Conservation (phyloP, 2,797 vertebrate species). For the Ctenochaetus hawaiiensis region DNA sequence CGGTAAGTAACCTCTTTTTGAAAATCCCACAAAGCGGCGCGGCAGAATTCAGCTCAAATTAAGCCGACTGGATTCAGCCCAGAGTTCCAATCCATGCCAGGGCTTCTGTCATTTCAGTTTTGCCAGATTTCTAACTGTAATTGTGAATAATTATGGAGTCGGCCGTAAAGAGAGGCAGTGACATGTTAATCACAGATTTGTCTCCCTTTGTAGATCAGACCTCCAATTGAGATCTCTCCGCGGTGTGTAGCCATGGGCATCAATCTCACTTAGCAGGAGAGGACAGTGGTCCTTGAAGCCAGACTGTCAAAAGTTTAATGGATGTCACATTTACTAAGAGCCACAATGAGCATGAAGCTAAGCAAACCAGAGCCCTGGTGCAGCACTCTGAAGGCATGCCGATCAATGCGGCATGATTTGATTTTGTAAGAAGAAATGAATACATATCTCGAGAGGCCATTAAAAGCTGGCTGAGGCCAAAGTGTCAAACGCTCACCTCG, state of each 20-base stretch:
- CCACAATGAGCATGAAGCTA: constrained; percentile 67
- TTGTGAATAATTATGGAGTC: constrained; percentile 80
- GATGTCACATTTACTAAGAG: constrained; percentile 80
- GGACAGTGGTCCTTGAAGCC: constrained; percentile 76
- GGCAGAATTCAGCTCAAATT: constrained; percentile 70
- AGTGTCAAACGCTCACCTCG: constrained; percentile 64
- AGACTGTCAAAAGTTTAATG: constrained; percentile 81
- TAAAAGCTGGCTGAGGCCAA: constrained; percentile 53
- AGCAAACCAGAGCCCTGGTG: constrained; percentile 54
- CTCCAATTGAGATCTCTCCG: constrained; percentile 73
- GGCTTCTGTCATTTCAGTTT: constrained; percentile 73
- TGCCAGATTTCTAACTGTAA: constrained; percentile 77
- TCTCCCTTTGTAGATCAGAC: constrained; percentile 77
- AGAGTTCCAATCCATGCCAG: constrained; percentile 69
- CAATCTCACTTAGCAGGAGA: constrained; percentile 81
- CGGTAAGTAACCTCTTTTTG: constrained; percentile 74
- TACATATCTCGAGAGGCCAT: constrained; percentile 65
- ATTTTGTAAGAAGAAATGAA: constrained; percentile 66
- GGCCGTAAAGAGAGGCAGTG: constrained; percentile 64
- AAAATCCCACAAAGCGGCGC: constrained; percentile 50
- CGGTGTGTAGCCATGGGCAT: constrained; percentile 76
- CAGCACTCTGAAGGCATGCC: constrained; percentile 42
- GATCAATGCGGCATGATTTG: constrained; percentile 76
- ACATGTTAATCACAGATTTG: constrained; percentile 85
- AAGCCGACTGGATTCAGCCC: constrained; percentile 68